Base-by-base conservation (phyloP, 2,113 vertebrate genomes). In the Microcebus griseorufus region DNA sequence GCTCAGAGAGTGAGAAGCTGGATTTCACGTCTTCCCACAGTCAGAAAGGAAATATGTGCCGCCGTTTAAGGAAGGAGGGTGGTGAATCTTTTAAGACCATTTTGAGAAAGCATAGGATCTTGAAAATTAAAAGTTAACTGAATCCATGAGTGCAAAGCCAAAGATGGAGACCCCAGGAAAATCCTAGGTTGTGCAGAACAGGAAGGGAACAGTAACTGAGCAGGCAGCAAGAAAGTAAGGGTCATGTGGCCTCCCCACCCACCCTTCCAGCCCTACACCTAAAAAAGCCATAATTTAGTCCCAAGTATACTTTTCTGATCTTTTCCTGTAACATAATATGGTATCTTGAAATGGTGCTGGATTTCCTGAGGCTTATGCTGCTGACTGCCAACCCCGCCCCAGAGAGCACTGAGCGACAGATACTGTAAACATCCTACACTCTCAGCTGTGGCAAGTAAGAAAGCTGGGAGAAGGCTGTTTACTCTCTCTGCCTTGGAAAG, bases 401-500 rank as follows among this genome's bases (percentile, higher is more conserved):
- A 39, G n/a, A 98, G 94, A 98, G 89, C 89, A 98, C 98, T 99
- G 99, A 99, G 99, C 70, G 98, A 98, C 99, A 99, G 99, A 99
- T 98, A 98, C 97, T 99, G 99, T 99, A 99, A 99, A 99, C 99
- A 99, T 99, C 99, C 99, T 99, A 99, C 99, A 99, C 99, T 99
- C 99, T 99, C 99, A 99, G 99, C 99, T 99, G 99, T 99, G 98
- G 98, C 98, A 98, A 98, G 96, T 98, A 98, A 99, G 96, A 99
- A 99, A 98, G 99, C 99, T 99, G 99, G 99, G 99, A 99, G 99
- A 99, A 99, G 99, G 99, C 99, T 99, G 99, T 99, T 99, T 99
- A 99, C 99, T 98, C 99, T 99, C 79, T 98, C 99, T 99, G 99
- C 97, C 99, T 99, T 99, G 98, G 99, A 98, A 98, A 98, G 98